These are phyloP conservation scores for Nephotettix cincticeps DNA, from an alignment of 1,140 invertebrate genomes.

Conservation along the genomic window DNA sequence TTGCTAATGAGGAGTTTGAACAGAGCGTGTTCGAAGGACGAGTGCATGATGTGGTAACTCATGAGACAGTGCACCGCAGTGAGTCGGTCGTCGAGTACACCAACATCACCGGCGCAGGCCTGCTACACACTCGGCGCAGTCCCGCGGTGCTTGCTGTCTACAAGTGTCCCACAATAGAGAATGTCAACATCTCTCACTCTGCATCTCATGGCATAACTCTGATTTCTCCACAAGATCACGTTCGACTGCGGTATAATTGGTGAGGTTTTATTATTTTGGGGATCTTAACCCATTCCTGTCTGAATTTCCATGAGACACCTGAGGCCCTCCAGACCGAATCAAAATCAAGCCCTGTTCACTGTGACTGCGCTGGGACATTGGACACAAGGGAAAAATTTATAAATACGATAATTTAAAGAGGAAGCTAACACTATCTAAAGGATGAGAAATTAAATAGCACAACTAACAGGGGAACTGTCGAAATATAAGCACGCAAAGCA, in stretches of 20 bases:
- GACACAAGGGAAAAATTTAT: no score
- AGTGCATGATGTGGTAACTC: constrained; percentile 76
- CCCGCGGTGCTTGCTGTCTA: constrained; percentile 88
- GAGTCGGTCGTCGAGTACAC: constrained; percentile 82
- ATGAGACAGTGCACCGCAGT: constrained; percentile 61
- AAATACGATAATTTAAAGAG: no score
- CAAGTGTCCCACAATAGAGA: constrained; percentile 77
- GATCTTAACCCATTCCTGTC: no score
- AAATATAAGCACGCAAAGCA: no score
- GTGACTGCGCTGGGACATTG: no score
- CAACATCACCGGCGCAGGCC: constrained; percentile 91
- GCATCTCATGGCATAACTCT: constrained; percentile 92
- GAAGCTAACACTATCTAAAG: no score
- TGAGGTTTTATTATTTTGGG: no score
- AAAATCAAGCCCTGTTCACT: no score
- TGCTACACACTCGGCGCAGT: constrained; percentile 93
- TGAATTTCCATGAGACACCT: no score
- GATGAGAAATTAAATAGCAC: no score
- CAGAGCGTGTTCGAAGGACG: constrained; percentile 78
- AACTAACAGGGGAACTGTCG: no score
- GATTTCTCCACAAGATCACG: constrained; percentile 77
- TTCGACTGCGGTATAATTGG: constrained; percentile 50
- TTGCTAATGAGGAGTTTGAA: constrained; percentile 88
- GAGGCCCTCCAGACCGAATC: no score
- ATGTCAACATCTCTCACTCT: constrained; percentile 79